phyloP scores from a whole-genome alignment of 2,797 vertebrate genomes.

The Aldrovandia affinis region DNA sequence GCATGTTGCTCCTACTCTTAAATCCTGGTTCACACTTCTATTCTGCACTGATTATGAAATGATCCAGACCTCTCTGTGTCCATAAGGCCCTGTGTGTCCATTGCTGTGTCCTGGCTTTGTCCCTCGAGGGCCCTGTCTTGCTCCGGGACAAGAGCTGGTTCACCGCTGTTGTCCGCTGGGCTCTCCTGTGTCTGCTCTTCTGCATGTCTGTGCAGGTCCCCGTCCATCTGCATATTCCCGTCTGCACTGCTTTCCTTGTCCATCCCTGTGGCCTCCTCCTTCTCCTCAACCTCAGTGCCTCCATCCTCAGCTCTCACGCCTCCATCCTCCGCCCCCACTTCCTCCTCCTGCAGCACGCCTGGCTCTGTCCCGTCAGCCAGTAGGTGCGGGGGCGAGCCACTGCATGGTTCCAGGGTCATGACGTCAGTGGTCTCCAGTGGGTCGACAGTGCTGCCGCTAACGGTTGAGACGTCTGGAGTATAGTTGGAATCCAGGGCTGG shows the following conservation, averaged over 20 bases:
- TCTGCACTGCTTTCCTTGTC: constrained; percentile 29
- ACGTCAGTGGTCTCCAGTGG: constrained; percentile 49
- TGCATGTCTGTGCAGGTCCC: constrained; percentile 43
- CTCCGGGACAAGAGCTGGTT: neutral
- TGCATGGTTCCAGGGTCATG: constrained; percentile 82
- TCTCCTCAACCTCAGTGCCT: constrained; percentile 41
- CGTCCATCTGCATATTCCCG: constrained; percentile 38
- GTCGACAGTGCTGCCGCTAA: constrained; percentile 43
- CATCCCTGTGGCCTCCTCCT: constrained; percentile 29
- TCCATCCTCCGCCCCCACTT: constrained; percentile 32
- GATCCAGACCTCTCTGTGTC: constrained; percentile 47
- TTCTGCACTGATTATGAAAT: neutral
- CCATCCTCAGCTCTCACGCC: constrained; percentile 25
- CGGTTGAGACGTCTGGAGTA: constrained; percentile 42
- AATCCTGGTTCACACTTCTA: neutral
- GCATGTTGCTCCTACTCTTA: too few species aligned
- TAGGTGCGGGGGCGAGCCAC: constrained; percentile 55
- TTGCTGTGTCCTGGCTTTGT: constrained; percentile 43
- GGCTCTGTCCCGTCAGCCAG: constrained; percentile 36
- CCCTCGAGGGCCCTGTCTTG: constrained; percentile 22
- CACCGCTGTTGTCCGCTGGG: neutral
- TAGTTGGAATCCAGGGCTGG: constrained; percentile 40
- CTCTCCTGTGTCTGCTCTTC: constrained; percentile 49
- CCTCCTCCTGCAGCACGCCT: constrained; percentile 41
- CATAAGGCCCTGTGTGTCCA: constrained; percentile 47